Evolutionary conservation across 2,113 vertebrate genomes (phyloP).

Genomic region (Fulica atra): DNA sequence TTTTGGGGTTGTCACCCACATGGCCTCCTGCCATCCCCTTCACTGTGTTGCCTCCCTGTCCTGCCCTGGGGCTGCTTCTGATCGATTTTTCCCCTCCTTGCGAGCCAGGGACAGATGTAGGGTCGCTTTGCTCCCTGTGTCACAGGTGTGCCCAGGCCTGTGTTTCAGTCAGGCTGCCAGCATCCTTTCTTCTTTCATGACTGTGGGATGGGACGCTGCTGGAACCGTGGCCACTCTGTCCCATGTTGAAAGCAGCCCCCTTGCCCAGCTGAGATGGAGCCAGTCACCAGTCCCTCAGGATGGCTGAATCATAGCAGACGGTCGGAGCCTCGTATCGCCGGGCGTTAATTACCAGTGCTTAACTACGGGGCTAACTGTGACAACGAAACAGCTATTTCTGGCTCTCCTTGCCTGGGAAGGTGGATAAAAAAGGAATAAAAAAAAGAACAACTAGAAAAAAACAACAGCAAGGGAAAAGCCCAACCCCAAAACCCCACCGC

Average conservation of each 20-base stretch:
- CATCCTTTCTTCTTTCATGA: background rate
- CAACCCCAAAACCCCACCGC: background rate
- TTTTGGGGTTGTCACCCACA: accelerated
- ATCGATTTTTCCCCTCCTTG: background rate
- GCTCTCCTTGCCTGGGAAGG: background rate
- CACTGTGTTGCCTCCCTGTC: accelerated
- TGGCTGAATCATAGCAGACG: background rate
- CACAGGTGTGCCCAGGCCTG: accelerated
- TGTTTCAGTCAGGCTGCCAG: background rate
- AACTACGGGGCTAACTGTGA: background rate
- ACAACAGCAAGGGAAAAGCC: background rate
- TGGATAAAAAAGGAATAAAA: background rate
- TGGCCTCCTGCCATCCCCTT: background rate
- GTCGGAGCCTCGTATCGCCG: background rate
- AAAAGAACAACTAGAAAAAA: background rate
- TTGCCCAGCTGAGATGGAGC: background rate
- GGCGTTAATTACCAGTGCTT: background rate
- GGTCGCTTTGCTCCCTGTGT: background rate
- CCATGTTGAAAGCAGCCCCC: background rate
- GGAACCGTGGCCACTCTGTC: accelerated
- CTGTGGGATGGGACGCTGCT: background rate
- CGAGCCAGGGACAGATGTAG: no score
- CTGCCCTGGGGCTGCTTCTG: background rate
- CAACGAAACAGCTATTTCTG: background rate
- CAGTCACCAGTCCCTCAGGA: background rate